Evolutionary conservation across 2,888 invertebrate species (phyloP).

Genomic region (Meiosimyza platycephala): DNA sequence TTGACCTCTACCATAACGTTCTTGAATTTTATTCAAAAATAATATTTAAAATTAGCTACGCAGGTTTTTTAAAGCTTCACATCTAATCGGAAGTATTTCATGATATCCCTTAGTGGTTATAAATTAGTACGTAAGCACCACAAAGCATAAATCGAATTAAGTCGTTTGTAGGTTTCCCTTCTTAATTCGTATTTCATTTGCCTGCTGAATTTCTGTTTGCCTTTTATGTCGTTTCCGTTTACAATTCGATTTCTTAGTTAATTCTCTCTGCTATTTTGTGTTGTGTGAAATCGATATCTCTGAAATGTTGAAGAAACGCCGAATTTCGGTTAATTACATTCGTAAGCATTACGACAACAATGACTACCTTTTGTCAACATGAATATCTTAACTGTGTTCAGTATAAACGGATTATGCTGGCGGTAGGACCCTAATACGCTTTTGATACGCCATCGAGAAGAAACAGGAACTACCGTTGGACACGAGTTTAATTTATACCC

Average conservation of each 20-base stretch:
- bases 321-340: constrained; percentile 31
- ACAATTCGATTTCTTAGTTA: constrained; percentile 13
- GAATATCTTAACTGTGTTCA: not conserved
- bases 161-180: constrained; percentile 24
- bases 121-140: not conserved
- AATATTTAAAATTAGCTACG: too few species aligned
- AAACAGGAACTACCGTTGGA: constrained; percentile 8
- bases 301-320: constrained; percentile 24
- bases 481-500: too few species aligned
- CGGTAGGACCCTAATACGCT: not conserved
- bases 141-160: constrained; percentile 14
- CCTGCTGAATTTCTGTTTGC: not conserved
- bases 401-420: constrained; percentile 8
- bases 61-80: too few species aligned
- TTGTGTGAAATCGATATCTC: constrained; percentile 30
- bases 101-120: too few species aligned
- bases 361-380: not conserved
- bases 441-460: not conserved
- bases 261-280: not conserved
- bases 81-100: too few species aligned
- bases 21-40: too few species aligned
- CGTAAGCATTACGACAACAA: constrained; percentile 11
- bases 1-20: too few species aligned
- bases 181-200: constrained; percentile 1
- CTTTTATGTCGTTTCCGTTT: constrained; percentile 24